Base-by-base conservation (phyloP, 1,140 invertebrate genomes). In the Drosophila persimilis region DNA sequence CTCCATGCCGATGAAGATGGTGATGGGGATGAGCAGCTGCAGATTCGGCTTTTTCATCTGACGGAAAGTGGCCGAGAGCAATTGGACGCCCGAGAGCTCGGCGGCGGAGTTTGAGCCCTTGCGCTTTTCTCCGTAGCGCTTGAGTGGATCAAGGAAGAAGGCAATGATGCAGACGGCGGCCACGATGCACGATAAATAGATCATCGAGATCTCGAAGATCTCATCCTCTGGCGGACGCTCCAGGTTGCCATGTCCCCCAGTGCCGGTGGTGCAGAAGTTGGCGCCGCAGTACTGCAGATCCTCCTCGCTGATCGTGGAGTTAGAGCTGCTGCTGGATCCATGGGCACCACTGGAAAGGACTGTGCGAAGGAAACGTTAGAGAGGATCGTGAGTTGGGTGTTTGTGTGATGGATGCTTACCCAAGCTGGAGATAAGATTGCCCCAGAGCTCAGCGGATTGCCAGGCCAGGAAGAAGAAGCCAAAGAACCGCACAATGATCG, bases 391-490 rank as follows among this genome's bases (percentile, higher is more conserved):
- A 3, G n/a, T 2, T 15, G 6, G 13, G 9, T 11, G 8, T n/a
- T 1, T 15, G 50, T 15, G 11, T 35, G 31, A 3, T 39, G 11
- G 15, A 3, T 45, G 78, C 81, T 85, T 64, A 91, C 90, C 90
- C 76, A 97, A 93, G 53, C 97, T 99, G n/a, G 98, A 98, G 77
- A 99, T 97, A 35, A 99, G 93, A 92, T 99, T 99, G 88, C 98
- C 98, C 97, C 97, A 97, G 7, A 98, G 94, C 92, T 98, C 97
- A 59, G 98, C 96, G 0, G 96, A 97, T 90, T 99, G 98, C 95
- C 98, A 99, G 60, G 98, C 95, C 67, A 99, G 95, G 93, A 99
- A 99, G 94, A 99, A 99, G 93, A 99, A 97, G 22, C 98, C 98
- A 92, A 99, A 99, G 94, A 99, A 99, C 76, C 97, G 92, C 43